phyloP scores from a whole-genome alignment of 92 coral and sea anemone genomes.

The Galaxea fascicularis region DNA sequence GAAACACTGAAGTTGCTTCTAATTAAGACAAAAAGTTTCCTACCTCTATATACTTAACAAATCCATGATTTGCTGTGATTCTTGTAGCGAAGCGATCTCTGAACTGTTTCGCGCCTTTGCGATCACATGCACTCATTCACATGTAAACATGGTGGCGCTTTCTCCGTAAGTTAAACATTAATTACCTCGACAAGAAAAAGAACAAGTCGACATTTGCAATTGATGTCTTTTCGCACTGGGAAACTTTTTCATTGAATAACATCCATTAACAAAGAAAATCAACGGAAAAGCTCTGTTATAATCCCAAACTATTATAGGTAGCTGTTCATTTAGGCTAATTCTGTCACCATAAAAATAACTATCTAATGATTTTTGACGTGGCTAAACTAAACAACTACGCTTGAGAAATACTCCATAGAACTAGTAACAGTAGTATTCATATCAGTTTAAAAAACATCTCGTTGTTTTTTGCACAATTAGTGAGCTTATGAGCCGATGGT shows the following conservation, averaged over 20 bases:
- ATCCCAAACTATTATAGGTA: neutral
- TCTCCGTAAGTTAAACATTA: slow-evolving; percentile 28
- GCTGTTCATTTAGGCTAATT: neutral
- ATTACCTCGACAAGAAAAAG: neutral
- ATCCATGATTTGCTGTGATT: neutral
- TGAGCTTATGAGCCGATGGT: neutral
- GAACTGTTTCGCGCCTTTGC: slow-evolving; percentile 23
- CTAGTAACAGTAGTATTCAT: too few relatives aligned
- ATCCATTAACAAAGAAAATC: neutral
- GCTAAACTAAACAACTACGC: too few relatives aligned
- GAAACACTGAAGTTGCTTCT: neutral
- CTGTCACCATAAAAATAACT: too few relatives aligned
- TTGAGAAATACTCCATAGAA: too few relatives aligned
- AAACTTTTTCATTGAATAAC: neutral
- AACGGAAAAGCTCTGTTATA: neutral
- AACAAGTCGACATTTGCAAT: slow-evolving; percentile 12
- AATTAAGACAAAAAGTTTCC: neutral
- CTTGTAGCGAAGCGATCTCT: neutral
- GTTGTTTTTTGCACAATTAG: neutral
- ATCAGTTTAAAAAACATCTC: neutral
- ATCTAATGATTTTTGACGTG: too few relatives aligned
- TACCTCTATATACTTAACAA: neutral
- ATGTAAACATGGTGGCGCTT: slow-evolving; percentile 24
- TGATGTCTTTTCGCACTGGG: slow-evolving; percentile 11
- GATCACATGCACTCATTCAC: neutral